phyloP scores from a whole-genome alignment of 2,888 invertebrate genomes.

The Choristoneura rosaceana region DNA sequence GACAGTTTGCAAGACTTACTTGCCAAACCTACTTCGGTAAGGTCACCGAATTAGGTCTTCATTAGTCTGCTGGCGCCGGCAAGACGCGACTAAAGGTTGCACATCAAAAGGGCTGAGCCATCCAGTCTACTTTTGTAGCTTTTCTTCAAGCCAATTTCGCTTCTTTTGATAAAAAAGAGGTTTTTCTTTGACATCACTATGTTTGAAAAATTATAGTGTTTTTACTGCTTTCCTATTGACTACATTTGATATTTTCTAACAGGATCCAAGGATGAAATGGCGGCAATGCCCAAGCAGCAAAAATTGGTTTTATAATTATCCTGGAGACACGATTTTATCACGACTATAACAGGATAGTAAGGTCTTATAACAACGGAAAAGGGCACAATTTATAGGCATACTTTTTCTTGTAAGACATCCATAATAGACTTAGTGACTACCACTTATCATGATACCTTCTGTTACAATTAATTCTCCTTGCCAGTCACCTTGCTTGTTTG shows the following conservation, averaged over 20 bases:
- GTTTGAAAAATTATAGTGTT: too few species aligned
- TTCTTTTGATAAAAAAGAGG: background rate
- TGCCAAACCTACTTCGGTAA: slow-evolving; percentile 35
- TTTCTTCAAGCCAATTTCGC: background rate
- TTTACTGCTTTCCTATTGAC: background rate
- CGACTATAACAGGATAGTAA: too few species aligned
- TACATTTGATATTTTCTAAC: background rate
- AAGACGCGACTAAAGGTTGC: slow-evolving; percentile 35
- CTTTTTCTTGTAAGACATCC: too few species aligned
- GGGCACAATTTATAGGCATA: too few species aligned
- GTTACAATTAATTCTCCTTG: background rate
- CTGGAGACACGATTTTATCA: too few species aligned
- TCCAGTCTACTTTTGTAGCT: background rate
- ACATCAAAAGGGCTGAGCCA: slow-evolving; percentile 9
- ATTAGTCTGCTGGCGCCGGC: slow-evolving; percentile 25
- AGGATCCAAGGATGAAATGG: background rate
- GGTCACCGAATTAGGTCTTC: slow-evolving; percentile 37
- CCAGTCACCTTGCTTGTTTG: background rate
- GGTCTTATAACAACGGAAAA: too few species aligned
- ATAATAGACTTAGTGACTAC: too few species aligned
- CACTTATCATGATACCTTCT: background rate
- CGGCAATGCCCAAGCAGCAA: too few species aligned
- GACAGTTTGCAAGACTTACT: slow-evolving; percentile 9
- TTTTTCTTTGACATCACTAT: too few species aligned
- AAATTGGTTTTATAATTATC: too few species aligned